These are phyloP conservation scores for Oryzias curvinotus DNA, from an alignment of 2,113 vertebrate genomes.

Conservation along the genomic window DNA sequence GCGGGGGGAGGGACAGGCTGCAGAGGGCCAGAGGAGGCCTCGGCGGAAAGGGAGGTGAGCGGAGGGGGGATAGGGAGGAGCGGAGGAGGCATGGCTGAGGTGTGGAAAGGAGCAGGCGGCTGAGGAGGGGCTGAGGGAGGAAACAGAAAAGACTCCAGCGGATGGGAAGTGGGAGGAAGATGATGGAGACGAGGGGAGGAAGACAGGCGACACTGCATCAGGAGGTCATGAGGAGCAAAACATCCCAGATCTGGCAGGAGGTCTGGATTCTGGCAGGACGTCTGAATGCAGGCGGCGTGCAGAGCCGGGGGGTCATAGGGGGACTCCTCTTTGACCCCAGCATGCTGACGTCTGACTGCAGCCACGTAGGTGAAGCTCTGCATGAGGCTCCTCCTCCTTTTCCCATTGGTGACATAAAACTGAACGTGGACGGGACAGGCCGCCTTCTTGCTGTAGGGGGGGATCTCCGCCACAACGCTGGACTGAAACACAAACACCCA, in stretches of 20 bases:
- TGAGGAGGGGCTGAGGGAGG: conserved; percentile 7
- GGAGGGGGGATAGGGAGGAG: not conserved
- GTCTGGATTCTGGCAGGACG: not conserved
- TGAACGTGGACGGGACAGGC: conserved; percentile 85
- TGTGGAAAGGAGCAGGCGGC: conserved; percentile 42
- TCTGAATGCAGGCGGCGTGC: conserved; percentile 50
- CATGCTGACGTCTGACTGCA: conserved; percentile 53
- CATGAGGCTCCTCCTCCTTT: conserved; percentile 87
- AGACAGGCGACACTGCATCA: conserved; percentile 57
- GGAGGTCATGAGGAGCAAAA: conserved; percentile 55
- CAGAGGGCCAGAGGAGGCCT: conserved; percentile 43
- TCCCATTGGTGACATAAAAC: conserved; percentile 94
- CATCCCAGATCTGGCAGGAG: conserved; percentile 13
- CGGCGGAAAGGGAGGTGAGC: conserved; percentile 16
- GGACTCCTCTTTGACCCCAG: conserved; percentile 83
- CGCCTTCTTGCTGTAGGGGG: conserved; percentile 84
- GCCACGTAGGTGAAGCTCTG: conserved; percentile 90
- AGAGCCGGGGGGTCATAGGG: conserved; percentile 44
- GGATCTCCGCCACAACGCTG: conserved; percentile 88
- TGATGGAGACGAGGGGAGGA: conserved; percentile 42
- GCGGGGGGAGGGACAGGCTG: conserved; percentile 21
- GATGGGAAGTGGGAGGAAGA: conserved; percentile 72
- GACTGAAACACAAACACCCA: conserved; percentile 67
- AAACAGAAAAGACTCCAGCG: conserved; percentile 70
- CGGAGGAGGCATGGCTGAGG: not conserved